These are phyloP conservation scores for Paracyclopina nana DNA, from an alignment of 1,140 invertebrate species.

Conservation along the genomic window DNA sequence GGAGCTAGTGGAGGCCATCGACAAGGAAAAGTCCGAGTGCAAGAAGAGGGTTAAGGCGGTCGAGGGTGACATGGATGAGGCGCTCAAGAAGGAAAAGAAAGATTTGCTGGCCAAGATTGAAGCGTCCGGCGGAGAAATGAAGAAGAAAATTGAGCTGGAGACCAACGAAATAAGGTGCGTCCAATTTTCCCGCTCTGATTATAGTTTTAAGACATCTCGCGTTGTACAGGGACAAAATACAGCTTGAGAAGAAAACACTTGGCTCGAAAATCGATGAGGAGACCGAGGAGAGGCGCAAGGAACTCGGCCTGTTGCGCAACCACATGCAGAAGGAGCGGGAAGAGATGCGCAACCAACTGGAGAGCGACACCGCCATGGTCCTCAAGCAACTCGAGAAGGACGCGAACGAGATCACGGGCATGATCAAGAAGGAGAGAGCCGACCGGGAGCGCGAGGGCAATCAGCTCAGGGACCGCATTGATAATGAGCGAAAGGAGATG, in stretches of 20 bases:
- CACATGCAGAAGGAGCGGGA: conserved; percentile 6
- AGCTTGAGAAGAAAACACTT: conserved; percentile 10
- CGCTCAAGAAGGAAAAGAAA: conserved; percentile 9
- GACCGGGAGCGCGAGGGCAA: neutral
- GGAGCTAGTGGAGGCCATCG: neutral
- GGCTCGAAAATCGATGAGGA: conserved; percentile 8
- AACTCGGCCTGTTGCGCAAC: neutral
- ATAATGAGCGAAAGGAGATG: conserved; percentile 7
- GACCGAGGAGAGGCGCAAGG: conserved; percentile 4
- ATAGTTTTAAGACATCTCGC: too few species aligned
- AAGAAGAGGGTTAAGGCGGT: neutral
- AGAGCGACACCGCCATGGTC: neutral
- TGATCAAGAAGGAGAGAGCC: neutral
- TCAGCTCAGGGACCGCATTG: conserved; percentile 1
- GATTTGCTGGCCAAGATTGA: conserved; percentile 13
- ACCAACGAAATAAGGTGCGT: conserved; percentile 11
- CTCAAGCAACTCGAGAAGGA: conserved; percentile 10
- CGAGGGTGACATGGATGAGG: neutral
- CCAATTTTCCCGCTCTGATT: too few species aligned
- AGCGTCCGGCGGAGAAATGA: neutral
- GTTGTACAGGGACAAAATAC: conserved; percentile 13
- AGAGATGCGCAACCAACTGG: conserved; percentile 4
- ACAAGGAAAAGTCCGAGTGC: neutral
- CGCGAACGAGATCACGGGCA: neutral
- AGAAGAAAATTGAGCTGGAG: conserved; percentile 15